Evolutionary conservation across 2,888 invertebrate species (phyloP).

Genomic region (Galeopsomyia nigrocyanea): DNA sequence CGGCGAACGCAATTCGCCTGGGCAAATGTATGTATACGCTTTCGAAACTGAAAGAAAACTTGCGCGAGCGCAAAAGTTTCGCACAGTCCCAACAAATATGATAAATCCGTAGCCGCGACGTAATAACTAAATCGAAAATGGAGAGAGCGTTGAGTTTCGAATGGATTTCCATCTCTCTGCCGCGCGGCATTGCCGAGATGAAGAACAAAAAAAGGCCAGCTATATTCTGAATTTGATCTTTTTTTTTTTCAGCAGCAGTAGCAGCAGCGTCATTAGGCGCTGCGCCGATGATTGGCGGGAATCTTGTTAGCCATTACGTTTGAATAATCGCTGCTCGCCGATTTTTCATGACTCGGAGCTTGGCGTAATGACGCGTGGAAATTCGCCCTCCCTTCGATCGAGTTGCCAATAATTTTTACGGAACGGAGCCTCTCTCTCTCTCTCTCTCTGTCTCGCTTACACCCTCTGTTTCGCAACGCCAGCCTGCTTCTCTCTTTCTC

Average conservation of each 20-base stretch:
- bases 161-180: background rate
- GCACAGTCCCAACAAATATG: background rate
- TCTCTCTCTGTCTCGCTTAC: conserved; percentile 3
- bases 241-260: conserved; percentile 37
- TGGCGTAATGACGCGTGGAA: conserved; percentile 66
- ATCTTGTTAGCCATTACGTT: conserved; percentile 67
- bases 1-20: background rate
- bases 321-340: conserved; percentile 65
- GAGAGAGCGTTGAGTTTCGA: background rate
- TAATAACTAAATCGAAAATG: background rate
- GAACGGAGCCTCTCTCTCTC: conserved; percentile 28
- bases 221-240: background rate
- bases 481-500: background rate
- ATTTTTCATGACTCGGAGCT: conserved; percentile 65
- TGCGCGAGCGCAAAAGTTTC: background rate
- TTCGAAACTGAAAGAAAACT: background rate
- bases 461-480: too few species aligned
- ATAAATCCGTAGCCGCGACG: background rate
- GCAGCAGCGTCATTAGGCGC: conserved; percentile 56
- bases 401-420: conserved; percentile 52
- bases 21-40: conserved; percentile 14
- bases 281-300: conserved; percentile 62
- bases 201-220: conserved; percentile 27
- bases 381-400: conserved; percentile 48
- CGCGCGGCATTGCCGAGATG: background rate